phyloP scores from a whole-genome alignment of 2,888 invertebrate genomes.

The Scaptomyza flava region DNA sequence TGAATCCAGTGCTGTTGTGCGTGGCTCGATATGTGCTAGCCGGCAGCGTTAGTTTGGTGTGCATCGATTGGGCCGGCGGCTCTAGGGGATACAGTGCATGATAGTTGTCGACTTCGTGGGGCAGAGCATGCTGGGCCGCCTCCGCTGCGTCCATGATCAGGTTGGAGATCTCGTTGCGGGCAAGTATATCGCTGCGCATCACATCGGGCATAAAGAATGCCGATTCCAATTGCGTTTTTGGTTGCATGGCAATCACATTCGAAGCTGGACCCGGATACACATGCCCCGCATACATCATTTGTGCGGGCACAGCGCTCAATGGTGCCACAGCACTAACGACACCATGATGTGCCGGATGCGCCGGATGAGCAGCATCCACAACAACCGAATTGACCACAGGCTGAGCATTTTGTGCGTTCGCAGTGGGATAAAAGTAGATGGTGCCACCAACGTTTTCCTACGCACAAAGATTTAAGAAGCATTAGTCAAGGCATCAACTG shows the following conservation, averaged over 20 bases:
- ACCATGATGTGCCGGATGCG: slow-evolving; percentile 71
- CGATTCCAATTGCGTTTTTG: slow-evolving; percentile 85
- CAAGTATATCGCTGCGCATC: slow-evolving; percentile 86
- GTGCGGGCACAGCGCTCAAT: slow-evolving; percentile 75
- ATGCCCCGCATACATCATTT: slow-evolving; percentile 82
- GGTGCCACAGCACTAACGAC: slow-evolving; percentile 71
- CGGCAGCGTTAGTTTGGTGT: slow-evolving; percentile 89
- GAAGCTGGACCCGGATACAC: slow-evolving; percentile 84
- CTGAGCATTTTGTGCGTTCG: slow-evolving; percentile 84
- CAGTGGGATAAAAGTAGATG: slow-evolving; percentile 95
- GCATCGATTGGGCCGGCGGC: slow-evolving; percentile 85
- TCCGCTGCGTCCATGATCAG: slow-evolving; percentile 90
- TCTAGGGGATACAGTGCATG: slow-evolving; percentile 95
- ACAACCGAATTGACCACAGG: slow-evolving; percentile 81
- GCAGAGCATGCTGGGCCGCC: slow-evolving; percentile 86
- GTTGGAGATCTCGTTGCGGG: slow-evolving; percentile 84
- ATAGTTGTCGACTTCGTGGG: slow-evolving; percentile 95
- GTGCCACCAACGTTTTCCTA: slow-evolving; percentile 97
- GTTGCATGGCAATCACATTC: slow-evolving; percentile 84
- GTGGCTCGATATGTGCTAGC: slow-evolving; percentile 96
- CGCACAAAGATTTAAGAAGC: slow-evolving; percentile 44
- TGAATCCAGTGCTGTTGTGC: slow-evolving; percentile 93
- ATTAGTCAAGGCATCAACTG: neutral
- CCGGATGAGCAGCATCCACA: slow-evolving; percentile 62
- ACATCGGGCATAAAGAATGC: slow-evolving; percentile 94